Percentiles rank a stretch among this genome's conserved stretches.
These are phyloP conservation scores for Pomacea maculata DNA, from an alignment of 1,140 invertebrate genomes.

Conservation along the genomic window DNA sequence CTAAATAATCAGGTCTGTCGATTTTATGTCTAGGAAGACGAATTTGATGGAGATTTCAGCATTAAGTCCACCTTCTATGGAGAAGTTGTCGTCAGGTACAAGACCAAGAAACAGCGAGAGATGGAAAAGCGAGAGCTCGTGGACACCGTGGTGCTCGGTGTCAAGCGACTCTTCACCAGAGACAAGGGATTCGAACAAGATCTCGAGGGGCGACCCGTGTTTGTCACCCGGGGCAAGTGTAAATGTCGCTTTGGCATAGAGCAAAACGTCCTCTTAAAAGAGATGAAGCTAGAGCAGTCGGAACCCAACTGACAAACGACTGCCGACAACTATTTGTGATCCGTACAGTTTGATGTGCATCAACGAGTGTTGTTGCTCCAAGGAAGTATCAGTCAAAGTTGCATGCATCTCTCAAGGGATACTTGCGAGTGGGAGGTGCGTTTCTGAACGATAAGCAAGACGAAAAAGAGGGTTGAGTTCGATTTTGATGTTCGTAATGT, in stretches of 20 bases:
- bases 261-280: constrained; percentile 58
- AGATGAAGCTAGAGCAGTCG: constrained; percentile 3
- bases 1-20: too few species aligned
- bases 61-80: constrained; percentile 63
- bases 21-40: constrained; percentile 53
- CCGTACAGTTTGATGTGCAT: too few species aligned
- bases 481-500: too few species aligned
- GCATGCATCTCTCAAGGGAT: too few species aligned
- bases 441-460: too few species aligned
- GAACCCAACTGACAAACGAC: not conserved
- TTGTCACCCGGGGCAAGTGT: constrained; percentile 59
- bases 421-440: too few species aligned
- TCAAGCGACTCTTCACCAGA: constrained; percentile 57
- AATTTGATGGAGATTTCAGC: constrained; percentile 65
- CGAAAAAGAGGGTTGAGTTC: too few species aligned
- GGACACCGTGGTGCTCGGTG: constrained; percentile 41
- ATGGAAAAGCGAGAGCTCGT: constrained; percentile 18
- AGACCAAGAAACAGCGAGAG: constrained; percentile 30
- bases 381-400: too few species aligned
- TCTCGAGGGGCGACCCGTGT: constrained; percentile 43
- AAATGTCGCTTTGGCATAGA: constrained; percentile 65
- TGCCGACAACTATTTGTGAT: too few species aligned
- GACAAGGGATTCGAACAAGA: constrained; percentile 55
- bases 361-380: too few species aligned
- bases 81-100: constrained; percentile 35